phyloP scores from a whole-genome alignment of 2,113 vertebrate genomes.

The Ceratotherium simum region DNA sequence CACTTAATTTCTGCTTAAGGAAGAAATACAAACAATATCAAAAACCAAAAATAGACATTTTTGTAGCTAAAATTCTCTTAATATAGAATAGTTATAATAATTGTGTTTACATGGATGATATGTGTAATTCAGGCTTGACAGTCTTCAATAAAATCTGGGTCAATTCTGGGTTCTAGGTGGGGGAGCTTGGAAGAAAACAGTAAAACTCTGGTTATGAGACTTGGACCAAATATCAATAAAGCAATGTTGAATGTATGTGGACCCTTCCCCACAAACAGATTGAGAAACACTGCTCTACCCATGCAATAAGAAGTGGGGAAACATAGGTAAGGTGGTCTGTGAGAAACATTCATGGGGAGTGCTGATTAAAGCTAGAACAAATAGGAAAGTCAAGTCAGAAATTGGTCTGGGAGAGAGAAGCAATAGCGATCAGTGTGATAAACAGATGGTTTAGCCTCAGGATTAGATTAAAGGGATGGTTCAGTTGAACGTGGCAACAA shows the following conservation, averaged over 20 bases:
- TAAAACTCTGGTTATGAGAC: background rate
- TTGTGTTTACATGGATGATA: background rate
- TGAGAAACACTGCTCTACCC: background rate
- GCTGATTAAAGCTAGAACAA: background rate
- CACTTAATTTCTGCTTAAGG: background rate
- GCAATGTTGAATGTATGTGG: accelerated
- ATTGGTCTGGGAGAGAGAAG: accelerated
- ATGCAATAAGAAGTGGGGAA: background rate
- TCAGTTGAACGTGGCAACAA: background rate
- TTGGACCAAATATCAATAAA: background rate
- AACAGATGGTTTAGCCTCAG: background rate
- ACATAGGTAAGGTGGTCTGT: accelerated
- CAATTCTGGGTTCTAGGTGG: background rate
- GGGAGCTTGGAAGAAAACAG: background rate
- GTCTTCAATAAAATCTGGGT: background rate
- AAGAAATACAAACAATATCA: background rate
- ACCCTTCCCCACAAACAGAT: background rate
- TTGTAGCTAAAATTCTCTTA: background rate
- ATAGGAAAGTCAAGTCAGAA: accelerated
- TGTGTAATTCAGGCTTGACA: background rate
- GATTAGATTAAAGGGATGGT: accelerated
- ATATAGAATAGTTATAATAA: background rate
- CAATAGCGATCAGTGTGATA: accelerated
- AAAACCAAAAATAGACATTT: background rate
- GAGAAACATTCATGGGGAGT: accelerated